These are phyloP conservation scores for Picus viridis DNA, from an alignment of 2,797 vertebrate genomes.

Conservation along the genomic window DNA sequence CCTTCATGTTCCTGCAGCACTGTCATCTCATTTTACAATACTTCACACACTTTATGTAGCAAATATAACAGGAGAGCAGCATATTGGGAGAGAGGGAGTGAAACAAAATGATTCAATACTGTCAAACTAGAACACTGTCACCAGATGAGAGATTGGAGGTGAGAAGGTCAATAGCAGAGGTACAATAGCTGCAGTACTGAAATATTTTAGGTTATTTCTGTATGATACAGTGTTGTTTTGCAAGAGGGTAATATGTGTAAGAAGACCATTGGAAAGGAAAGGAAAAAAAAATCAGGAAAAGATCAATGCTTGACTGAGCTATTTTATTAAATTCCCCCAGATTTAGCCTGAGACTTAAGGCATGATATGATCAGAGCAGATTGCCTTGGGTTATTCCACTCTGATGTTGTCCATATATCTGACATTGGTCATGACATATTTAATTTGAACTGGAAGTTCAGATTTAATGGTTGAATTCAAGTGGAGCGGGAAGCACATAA, in stretches of 20 bases:
- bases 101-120: constrained; percentile 5
- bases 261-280: constrained; percentile 47
- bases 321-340: constrained; percentile 75
- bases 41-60: not conserved
- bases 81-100: not conserved
- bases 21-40: not conserved
- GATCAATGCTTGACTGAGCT: constrained; percentile 75
- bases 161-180: constrained; percentile 32
- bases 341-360: constrained; percentile 69
- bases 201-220: constrained; percentile 34
- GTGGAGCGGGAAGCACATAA: constrained; percentile 71
- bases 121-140: not conserved
- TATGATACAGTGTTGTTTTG: constrained; percentile 34
- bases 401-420: constrained; percentile 78
- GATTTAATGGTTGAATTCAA: constrained; percentile 77
- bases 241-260: constrained; percentile 17
- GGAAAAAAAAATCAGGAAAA: constrained; percentile 51
- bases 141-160: not conserved
- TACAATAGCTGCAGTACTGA: not conserved
- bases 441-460: constrained; percentile 78
- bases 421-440: constrained; percentile 78
- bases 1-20: not conserved
- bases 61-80: not conserved
- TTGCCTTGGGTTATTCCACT: constrained; percentile 78
- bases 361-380: constrained; percentile 75